Conservation (phyloP, 2,797 vertebrate genomes). For the Falco berigora region DNA sequence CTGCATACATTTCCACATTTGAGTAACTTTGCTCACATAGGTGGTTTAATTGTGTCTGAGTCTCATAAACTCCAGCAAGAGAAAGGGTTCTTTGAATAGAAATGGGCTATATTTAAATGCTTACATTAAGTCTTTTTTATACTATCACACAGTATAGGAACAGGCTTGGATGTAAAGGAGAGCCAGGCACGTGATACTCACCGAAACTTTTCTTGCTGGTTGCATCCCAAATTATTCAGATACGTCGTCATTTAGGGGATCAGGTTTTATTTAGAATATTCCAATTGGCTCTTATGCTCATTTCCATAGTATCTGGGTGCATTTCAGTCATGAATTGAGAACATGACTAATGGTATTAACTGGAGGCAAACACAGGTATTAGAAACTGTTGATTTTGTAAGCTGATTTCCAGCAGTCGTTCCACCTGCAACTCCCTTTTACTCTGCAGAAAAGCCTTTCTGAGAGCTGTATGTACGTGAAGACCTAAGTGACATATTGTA, state of each 20-base stretch:
- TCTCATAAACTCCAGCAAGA: slow-evolving; percentile 3
- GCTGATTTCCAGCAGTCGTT: slow-evolving; percentile 29
- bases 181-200: neutral
- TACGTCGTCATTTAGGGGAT: neutral
- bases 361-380: slow-evolving; percentile 30
- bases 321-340: neutral
- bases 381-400: slow-evolving; percentile 48
- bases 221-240: neutral
- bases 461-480: neutral
- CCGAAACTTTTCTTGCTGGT: neutral
- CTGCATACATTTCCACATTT: slow-evolving; percentile 11
- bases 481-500: neutral
- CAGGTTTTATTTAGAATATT: slow-evolving; percentile 11
- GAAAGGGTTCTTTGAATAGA: slow-evolving; percentile 11
- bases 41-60: slow-evolving; percentile 20
- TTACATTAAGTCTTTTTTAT: neutral
- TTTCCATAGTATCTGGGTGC: neutral
- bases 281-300: neutral
- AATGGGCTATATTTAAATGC: slow-evolving; percentile 10
- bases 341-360: slow-evolving; percentile 55
- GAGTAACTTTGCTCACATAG: neutral
- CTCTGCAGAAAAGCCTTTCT: slow-evolving; percentile 16
- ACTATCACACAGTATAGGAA: neutral
- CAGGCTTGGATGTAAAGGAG: neutral
- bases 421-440: neutral